Evolutionary conservation across 2,797 vertebrate species (phyloP), one percentile per base, ranked within the genome.

Genomic region (Acrossocheilus fasciatus): DNA sequence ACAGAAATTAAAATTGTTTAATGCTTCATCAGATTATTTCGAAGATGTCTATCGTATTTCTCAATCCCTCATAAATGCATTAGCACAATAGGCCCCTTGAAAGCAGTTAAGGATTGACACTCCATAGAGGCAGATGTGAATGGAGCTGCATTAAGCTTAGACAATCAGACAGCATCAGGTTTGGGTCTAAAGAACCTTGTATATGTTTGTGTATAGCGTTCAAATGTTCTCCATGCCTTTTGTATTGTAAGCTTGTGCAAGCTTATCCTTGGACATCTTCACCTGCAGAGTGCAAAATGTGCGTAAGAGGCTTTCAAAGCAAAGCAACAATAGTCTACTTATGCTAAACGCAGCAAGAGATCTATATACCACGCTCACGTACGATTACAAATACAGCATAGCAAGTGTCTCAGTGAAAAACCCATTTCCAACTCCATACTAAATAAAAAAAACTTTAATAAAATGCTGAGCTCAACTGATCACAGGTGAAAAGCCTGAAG

Each of bases 21-120:
- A 93, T 94, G 94, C 94, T 94, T 94, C 79, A 95, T 94, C 92
- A 83, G 86, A 92, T 94, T 94, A 94, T 93, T 94, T 91, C 86
- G 80, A 83, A 93, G 91, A 95, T 94, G 94, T 94, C 74, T 66
- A 94, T 92, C 34, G 94, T 93, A 94, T 94, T 91, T 93, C 90
- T 90, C 82, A 86, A 90, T 90, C 91, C 88, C 94, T 93, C 93
- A 94, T 93, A 93, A 94, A 94, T 93, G 92, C 93, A 94, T 95
- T 93, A 94, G 93, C 93, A 93, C 90, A 93, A 91, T 83, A 92
- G 91, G 92, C 89, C 91, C 84, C 54, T 91, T 57, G 87, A 93
- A 92, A 92, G 92, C 89, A 86, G 89, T 88, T 90, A 92, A 88
- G 90, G 91, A 93, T 90, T 91, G 91, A 94, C 92, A 92, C 88